Percentiles rank a stretch among this genome's conserved stretches.
phyloP scores from a whole-genome alignment of 2,113 vertebrate genomes.

The Terrapene triunguis region DNA sequence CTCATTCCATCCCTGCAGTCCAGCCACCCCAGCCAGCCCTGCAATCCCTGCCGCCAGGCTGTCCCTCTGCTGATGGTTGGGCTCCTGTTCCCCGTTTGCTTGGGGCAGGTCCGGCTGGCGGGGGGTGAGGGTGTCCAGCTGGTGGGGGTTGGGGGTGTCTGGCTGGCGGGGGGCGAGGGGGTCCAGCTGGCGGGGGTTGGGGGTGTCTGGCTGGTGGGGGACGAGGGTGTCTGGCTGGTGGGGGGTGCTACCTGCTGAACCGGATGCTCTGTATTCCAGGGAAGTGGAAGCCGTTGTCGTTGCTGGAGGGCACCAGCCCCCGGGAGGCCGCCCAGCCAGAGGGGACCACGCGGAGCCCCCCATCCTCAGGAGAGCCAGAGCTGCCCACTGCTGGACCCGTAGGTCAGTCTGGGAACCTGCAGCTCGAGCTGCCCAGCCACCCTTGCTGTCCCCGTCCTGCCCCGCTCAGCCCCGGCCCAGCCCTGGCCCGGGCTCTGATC shows the following conservation, averaged over 20 bases:
- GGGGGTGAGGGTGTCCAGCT: not conserved
- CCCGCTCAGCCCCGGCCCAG: no score
- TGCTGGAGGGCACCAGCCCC: not conserved
- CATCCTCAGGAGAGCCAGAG: not conserved
- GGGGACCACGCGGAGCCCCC: not conserved
- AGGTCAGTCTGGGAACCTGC: not conserved
- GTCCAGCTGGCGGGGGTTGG: no score
- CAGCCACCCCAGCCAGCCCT: constrained; percentile 47
- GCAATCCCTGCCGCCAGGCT: not conserved
- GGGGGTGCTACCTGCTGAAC: not conserved
- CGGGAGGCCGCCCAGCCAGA: not conserved
- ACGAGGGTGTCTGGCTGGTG: not conserved
- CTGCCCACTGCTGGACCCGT: not conserved
- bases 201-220: not conserved
- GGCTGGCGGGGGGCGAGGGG: no score
- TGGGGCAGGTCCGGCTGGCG: not conserved
- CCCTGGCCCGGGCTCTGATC: no score
- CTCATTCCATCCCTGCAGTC: no score
- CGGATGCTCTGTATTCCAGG: not conserved
- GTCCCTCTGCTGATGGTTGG: not conserved
- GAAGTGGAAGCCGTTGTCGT: not conserved
- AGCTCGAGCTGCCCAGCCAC: not conserved
- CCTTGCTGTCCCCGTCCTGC: not conserved
- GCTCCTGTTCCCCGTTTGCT: no score
- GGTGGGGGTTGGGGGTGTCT: not conserved